Evolutionary conservation across 2,888 invertebrate genomes (phyloP).

Genomic region (Amiota mariae): DNA sequence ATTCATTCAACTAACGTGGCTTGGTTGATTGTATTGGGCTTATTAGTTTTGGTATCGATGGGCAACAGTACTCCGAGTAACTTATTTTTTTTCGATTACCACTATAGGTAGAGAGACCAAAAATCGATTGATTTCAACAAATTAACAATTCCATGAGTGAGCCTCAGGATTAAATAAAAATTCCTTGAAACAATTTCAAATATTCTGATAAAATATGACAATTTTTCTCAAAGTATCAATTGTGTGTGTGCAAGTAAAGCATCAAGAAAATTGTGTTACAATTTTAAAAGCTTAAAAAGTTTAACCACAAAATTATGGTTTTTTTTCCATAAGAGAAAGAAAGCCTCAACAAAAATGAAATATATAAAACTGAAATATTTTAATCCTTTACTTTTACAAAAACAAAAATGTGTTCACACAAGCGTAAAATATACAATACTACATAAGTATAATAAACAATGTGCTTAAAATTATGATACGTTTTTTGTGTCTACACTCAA

Average conservation of each 20-base stretch:
- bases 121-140: conserved; percentile 56
- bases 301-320: conserved; percentile 24
- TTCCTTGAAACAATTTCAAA: too few relatives aligned
- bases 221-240: too few relatives aligned
- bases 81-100: conserved; percentile 30
- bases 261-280: too few relatives aligned
- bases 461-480: neutral
- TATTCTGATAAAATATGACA: too few relatives aligned
- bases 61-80: neutral
- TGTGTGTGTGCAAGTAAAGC: too few relatives aligned
- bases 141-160: conserved; percentile 49
- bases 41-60: too few relatives aligned
- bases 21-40: conserved; percentile 6
- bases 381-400: too few relatives aligned
- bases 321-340: neutral
- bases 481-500: neutral
- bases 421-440: conserved; percentile 13
- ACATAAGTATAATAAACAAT: neutral
- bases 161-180: neutral
- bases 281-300: neutral
- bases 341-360: neutral
- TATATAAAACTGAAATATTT: conserved; percentile 11
- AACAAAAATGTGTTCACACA: conserved; percentile 19
- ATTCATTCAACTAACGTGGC: neutral
- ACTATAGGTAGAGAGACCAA: neutral